Percentiles rank a stretch among this genome's conserved stretches.
These are phyloP conservation scores for Sigmodon hispidus DNA, from an alignment of 2,113 vertebrate genomes.

Conservation along the genomic window DNA sequence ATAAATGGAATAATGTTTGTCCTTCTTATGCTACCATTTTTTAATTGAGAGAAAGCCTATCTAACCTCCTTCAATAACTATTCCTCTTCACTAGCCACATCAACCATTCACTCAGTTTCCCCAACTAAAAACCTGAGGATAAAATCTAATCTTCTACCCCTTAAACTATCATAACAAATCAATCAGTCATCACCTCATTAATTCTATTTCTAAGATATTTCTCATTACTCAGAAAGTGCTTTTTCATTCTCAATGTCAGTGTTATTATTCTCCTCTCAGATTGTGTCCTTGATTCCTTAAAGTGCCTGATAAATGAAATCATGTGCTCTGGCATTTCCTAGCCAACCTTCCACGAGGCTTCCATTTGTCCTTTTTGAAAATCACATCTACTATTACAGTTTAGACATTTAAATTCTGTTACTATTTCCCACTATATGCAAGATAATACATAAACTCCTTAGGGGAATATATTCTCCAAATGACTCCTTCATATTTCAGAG, in stretches of 20 bases:
- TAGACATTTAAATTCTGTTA: neutral
- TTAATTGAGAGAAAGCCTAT: neutral
- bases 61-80: neutral
- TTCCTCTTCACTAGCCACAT: conserved; percentile 6
- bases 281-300: conserved; percentile 16
- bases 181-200: conserved; percentile 53
- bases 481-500: neutral
- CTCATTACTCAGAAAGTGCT: conserved; percentile 4
- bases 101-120: neutral
- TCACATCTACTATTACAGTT: neutral
- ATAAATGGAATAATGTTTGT: neutral
- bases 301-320: neutral
- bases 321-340: neutral
- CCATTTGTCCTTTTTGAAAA: neutral
- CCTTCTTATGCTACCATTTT: neutral
- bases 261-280: neutral
- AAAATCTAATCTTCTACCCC: conserved; percentile 30
- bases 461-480: neutral
- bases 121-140: conserved; percentile 28
- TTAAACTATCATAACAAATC: conserved; percentile 3
- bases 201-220: conserved; percentile 49
- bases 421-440: neutral
- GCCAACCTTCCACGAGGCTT: neutral
- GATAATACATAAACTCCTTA: neutral
- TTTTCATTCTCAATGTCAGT: neutral